phyloP scores from a whole-genome alignment of 2,888 invertebrate genomes.

The Muschampia plurimacula region DNA sequence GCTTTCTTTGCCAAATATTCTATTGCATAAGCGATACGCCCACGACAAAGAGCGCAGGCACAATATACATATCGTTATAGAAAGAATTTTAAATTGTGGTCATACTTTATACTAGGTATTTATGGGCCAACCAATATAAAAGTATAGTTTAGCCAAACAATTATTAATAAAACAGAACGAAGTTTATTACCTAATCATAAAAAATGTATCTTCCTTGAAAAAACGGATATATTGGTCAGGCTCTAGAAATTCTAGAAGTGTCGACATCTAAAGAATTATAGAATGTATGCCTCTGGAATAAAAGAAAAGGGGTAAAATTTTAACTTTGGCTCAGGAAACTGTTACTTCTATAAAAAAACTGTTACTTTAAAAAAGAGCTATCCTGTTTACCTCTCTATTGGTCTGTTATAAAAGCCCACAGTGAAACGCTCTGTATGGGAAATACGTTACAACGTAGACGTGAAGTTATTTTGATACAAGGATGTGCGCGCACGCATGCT shows the following conservation, averaged over 20 bases:
- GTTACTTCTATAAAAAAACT: not conserved
- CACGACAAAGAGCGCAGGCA: constrained; percentile 23
- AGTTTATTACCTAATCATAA: too few relatives aligned
- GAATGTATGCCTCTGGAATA: too few relatives aligned
- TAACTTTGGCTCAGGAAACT: not conserved
- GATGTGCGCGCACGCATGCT: constrained; percentile 18
- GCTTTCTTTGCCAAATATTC: constrained; percentile 61
- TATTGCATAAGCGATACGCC: constrained; percentile 52
- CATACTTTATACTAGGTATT: not conserved
- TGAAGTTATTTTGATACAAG: constrained; percentile 21
- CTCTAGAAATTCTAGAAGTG: too few relatives aligned
- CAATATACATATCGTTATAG: not conserved
- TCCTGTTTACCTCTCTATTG: constrained; percentile 4
- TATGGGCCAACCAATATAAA: too few relatives aligned
- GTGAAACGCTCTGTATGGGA: constrained; percentile 17
- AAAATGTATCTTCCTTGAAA: too few relatives aligned
- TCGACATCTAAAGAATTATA: too few relatives aligned
- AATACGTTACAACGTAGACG: constrained; percentile 18
- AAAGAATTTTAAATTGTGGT: not conserved
- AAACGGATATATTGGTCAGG: too few relatives aligned
- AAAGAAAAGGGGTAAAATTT: too few relatives aligned
- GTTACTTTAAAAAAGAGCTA: not conserved
- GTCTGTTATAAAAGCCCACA: not conserved
- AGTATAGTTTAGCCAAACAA: too few relatives aligned
- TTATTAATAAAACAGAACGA: too few relatives aligned